phyloP scores from a whole-genome alignment of 1,140 invertebrate genomes.

The Scaptodrosophila lebanonensis region DNA sequence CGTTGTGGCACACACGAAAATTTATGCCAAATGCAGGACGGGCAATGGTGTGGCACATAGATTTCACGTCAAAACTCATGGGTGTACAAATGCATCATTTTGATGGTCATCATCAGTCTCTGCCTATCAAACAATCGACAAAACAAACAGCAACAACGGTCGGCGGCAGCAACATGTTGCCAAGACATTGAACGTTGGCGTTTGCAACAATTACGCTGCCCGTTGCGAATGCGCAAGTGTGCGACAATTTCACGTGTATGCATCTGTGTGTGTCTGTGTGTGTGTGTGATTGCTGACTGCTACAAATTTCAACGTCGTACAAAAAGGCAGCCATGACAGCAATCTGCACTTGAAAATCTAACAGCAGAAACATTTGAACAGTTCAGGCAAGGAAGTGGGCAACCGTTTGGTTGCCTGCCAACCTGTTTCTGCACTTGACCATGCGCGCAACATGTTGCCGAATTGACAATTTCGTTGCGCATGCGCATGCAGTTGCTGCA shows the following conservation, averaged over 20 bases:
- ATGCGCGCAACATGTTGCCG: conserved; percentile 66
- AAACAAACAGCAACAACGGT: conserved; percentile 55
- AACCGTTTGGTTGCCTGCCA: conserved; percentile 26
- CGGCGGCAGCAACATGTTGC: conserved; percentile 42
- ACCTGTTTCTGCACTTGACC: conserved; percentile 73
- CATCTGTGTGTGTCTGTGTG: conserved; percentile 16
- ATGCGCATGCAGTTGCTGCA: conserved; percentile 36
- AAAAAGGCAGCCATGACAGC: conserved; percentile 45
- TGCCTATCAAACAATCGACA: conserved; percentile 64
- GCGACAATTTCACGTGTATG: conserved; percentile 26
- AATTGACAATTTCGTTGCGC: conserved; percentile 69
- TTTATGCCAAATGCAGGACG: conserved; percentile 48
- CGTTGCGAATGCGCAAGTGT: conserved; percentile 13
- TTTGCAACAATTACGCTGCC: conserved; percentile 52
- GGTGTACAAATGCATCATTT: conserved; percentile 76
- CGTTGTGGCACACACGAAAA: conserved; percentile 36
- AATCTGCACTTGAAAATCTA: conserved; percentile 43
- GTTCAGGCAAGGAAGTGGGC: conserved; percentile 43
- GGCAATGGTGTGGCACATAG: conserved; percentile 48
- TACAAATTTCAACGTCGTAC: conserved; percentile 70
- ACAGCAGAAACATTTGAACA: not conserved
- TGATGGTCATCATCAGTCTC: conserved; percentile 76
- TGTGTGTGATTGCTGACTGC: conserved; percentile 57
- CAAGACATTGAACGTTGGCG: conserved; percentile 37
- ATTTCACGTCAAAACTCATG: conserved; percentile 75